Evolutionary conservation across 2,888 invertebrate genomes (phyloP), one percentile per base, ranked within the genome.

Genomic region (Parnassius smintheus): DNA sequence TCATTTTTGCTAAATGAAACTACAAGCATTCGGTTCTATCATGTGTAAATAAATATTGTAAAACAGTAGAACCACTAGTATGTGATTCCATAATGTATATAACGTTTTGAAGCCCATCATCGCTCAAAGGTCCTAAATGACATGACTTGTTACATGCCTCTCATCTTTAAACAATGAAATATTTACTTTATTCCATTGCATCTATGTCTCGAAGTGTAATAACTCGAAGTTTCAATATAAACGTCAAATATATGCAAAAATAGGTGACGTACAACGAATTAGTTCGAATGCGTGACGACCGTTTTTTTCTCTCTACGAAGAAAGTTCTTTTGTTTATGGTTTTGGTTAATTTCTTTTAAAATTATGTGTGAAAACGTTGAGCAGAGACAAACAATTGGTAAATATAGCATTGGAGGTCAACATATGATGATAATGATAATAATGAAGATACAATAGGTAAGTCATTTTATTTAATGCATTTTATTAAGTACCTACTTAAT

Each of bases 1-100:
- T 18, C 18, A n/a, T n/a, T n/a, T 59, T 58, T 58, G 50, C 59
- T 61, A 55, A 65, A 62, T 22, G 59, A 54, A 49, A 62, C 50
- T 42, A 56, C 50, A 66, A 61, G 12, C 60, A 65, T 66, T 65
- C 60, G 66, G 62, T 65, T 66, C 65, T 65, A 65, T 65, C 58
- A 65, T 65, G 65, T 62, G 58, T 62, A 65, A 66, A 62, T 62
- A 65, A 62, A 61, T 65, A 46, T 46, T 2, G n/a, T 46, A 46
- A 46, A 46, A 65, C 45, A 59, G 52, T 65, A 62, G 62, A 62
- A 62, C 65, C 62, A 65, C 62, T 59, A 59, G 62, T 7, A 62
- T 59, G 62, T 65, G 51, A 59, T 65, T 62, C 62, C 62, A 65
- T 65, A 58, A 55, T 61, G 58, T 61, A 42, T 65, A 65, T 42